Evolutionary conservation across 2,888 invertebrate species (phyloP), one percentile per base, ranked within the genome.

Genomic region (Polia nebulosa): DNA sequence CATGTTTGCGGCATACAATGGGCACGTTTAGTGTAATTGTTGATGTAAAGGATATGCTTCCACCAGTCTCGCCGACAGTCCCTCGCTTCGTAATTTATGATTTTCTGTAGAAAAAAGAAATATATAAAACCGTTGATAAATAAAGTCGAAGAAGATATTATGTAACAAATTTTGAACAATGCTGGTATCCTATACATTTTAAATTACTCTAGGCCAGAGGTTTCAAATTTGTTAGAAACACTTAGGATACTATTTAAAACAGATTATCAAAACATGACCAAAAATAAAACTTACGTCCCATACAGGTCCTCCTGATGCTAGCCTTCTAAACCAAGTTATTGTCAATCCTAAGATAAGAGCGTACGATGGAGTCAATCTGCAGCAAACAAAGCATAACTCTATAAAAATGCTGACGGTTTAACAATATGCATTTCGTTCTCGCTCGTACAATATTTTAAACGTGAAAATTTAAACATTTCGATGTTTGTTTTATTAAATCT

Each of bases 301-400:
- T n/a, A 90, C 76, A 1, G 95, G 95, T 2, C 96, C 95, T 2
- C 96, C 95, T 53, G 81, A 68, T 13, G 89, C 84, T 3, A 91
- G 29, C 3, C 87, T 87, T 5, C 87, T 85, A 17, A 92, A 77
- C 72, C 92, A 85, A 0, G 94, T 92, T 0, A 84, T 74, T 3
- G 76, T 80, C 29, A 87, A 47, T 1, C 82, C 87, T 3, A 91
- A 56, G 1, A 85, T 51, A 0, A 88, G 9, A 0, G 85, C 85
- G 41, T 88, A 89, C 0, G 82, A 39, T 11, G 89, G 89, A 3
- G 86, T 87, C 9, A 91, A 65, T 62, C 90, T 90, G 80, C 17
- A 52, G 68, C 65, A 64, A 44, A 39, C 1, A 32, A 49, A 47
- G 4, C 15, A 47, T 17, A 55, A 17, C 3, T 20, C 9, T 20